These are phyloP conservation scores for Xyrichtys novacula DNA, from an alignment of 2,797 vertebrate genomes.

Conservation along the genomic window DNA sequence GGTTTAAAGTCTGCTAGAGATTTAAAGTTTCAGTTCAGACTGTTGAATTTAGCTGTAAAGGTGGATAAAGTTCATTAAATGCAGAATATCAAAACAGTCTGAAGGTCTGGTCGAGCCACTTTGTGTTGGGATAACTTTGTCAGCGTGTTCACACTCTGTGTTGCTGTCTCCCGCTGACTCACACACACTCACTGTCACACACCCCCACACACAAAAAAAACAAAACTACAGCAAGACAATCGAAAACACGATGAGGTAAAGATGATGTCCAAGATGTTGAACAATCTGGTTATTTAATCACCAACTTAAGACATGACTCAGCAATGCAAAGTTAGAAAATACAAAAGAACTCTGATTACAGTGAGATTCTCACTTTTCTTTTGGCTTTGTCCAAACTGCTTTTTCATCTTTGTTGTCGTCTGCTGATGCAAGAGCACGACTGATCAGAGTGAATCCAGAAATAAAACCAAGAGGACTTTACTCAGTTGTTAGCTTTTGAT, in stretches of 20 bases:
- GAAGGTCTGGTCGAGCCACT: constrained; percentile 14
- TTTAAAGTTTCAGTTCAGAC: no score
- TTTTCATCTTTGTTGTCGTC: constrained; percentile 6
- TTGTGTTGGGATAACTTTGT: constrained; percentile 1
- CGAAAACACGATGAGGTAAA: constrained; percentile 6
- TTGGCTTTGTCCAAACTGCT: neutral
- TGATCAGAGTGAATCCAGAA: constrained; percentile 17
- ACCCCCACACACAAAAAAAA: neutral
- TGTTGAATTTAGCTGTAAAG: no score
- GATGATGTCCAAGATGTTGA: neutral
- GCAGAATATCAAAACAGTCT: neutral
- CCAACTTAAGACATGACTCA: no score
- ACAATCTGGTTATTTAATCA: constrained; percentile 11
- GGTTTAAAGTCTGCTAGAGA: neutral
- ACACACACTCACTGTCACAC: neutral
- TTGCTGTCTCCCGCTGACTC: neutral
- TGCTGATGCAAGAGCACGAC: constrained; percentile 26
- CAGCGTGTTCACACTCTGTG: neutral
- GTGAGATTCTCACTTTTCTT: no score
- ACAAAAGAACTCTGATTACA: no score
- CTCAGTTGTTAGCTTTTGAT: neutral
- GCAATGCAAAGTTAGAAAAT: no score
- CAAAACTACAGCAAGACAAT: neutral
- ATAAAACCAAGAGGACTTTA: constrained; percentile 1
- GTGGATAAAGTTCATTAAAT: no score